Percentiles rank a stretch among this genome's conserved stretches.
These are phyloP conservation scores for Thumatha senex DNA, from an alignment of 2,888 invertebrate species.

Conservation along the genomic window DNA sequence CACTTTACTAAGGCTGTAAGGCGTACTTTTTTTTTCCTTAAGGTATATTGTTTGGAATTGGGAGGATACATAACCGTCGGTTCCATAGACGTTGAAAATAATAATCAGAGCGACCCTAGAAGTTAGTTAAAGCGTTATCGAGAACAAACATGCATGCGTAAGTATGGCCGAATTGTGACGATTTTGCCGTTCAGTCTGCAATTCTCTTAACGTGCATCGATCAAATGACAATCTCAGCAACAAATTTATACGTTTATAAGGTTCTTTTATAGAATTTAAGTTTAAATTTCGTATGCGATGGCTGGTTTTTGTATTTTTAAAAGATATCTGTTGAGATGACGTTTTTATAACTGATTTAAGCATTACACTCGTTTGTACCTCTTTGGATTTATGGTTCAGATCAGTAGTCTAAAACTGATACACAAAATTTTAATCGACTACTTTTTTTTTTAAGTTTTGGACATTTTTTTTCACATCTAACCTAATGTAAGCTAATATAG, in stretches of 20 bases:
- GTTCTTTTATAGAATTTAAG: slow-evolving; percentile 82
- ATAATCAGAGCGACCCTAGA: too few relatives aligned
- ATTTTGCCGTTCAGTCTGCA: slow-evolving; percentile 7
- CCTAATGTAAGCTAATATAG: too few relatives aligned
- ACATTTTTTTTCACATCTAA: too few relatives aligned
- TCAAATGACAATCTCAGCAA: slow-evolving; percentile 56
- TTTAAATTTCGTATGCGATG: slow-evolving; percentile 66
- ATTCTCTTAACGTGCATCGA: slow-evolving; percentile 57
- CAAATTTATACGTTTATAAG: slow-evolving; percentile 81
- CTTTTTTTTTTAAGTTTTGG: too few relatives aligned
- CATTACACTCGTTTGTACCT: slow-evolving; percentile 15
- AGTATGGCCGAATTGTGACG: not conserved
- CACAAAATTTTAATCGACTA: not conserved
- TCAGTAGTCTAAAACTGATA: not conserved
- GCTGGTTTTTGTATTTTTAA: slow-evolving; percentile 63
- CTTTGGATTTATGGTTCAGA: slow-evolving; percentile 7
- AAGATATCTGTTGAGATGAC: slow-evolving; percentile 63
- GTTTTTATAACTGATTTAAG: slow-evolving; percentile 70
- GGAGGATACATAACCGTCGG: too few relatives aligned
- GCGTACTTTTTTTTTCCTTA: too few relatives aligned
- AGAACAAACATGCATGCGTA: not conserved
- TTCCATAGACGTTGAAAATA: too few relatives aligned
- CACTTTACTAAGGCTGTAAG: too few relatives aligned
- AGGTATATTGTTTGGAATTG: too few relatives aligned
- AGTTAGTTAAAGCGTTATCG: too few relatives aligned